Percentiles rank a stretch among this genome's conserved stretches.
These are phyloP conservation scores for Entosphenus tridentatus DNA, from an alignment of 2,113 vertebrate genomes.

Conservation along the genomic window DNA sequence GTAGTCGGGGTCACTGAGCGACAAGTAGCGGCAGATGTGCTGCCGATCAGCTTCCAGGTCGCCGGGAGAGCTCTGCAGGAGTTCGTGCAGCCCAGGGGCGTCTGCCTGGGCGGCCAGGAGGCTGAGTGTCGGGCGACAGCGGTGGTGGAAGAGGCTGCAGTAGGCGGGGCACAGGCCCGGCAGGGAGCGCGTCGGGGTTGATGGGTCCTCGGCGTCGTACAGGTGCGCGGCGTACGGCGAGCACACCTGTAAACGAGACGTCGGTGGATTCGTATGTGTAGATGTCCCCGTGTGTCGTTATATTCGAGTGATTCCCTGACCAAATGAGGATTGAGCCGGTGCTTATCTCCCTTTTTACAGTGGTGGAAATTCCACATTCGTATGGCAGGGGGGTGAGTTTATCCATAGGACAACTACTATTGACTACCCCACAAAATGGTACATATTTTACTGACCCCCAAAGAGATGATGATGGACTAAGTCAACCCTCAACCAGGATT, in stretches of 20 bases:
- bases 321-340: no score
- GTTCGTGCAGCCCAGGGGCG: constrained; percentile 18
- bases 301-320: no score
- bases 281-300: no score
- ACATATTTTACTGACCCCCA: no score
- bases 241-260: constrained; percentile 35
- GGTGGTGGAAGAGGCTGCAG: constrained; percentile 38
- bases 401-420: no score
- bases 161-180: constrained; percentile 72
- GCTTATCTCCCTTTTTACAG: no score
- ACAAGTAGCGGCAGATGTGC: constrained; percentile 35
- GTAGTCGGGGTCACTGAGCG: constrained; percentile 54
- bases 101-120: constrained; percentile 7
- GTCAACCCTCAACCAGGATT: no score
- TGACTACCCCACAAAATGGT: no score
- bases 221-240: constrained; percentile 82
- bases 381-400: no score
- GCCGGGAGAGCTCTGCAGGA: constrained; percentile 20
- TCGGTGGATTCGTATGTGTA: no score
- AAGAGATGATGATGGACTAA: no score
- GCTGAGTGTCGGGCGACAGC: constrained; percentile 33
- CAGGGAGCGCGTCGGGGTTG: constrained; percentile 39
- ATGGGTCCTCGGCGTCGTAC: constrained; percentile 59
- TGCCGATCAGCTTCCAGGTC: constrained; percentile 24
- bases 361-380: no score